These are phyloP conservation scores for Serranochromis macrocephalus DNA, from an alignment of 2,113 vertebrate genomes.

Conservation along the genomic window DNA sequence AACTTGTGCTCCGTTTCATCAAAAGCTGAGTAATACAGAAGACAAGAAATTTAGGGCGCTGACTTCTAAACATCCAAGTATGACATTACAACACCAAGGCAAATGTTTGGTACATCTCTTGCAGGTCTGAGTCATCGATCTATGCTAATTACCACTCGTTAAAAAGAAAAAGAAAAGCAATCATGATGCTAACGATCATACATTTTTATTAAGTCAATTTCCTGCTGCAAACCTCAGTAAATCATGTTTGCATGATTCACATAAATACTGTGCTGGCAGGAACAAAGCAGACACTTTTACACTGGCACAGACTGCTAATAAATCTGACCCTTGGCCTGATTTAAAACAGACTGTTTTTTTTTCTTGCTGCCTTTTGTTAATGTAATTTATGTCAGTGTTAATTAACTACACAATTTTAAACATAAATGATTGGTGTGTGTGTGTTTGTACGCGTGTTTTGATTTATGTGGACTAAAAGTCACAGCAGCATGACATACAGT, in stretches of 20 bases:
- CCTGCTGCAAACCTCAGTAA: neutral
- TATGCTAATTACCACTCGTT: accelerated
- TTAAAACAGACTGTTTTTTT: neutral
- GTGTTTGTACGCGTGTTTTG: neutral
- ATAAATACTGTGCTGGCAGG: neutral
- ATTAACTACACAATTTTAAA: neutral
- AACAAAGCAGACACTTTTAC: neutral
- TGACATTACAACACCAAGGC: neutral
- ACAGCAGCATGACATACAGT: neutral
- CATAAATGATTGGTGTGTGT: neutral
- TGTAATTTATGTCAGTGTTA: neutral
- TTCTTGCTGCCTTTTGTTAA: neutral
- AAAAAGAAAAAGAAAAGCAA: neutral
- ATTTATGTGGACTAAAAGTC: neutral
- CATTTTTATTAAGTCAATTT: neutral
- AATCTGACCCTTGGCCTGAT: neutral
- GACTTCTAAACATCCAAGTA: neutral
- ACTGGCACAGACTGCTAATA: neutral
- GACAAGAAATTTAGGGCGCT: neutral
- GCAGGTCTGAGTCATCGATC: neutral
- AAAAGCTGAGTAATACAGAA: neutral
- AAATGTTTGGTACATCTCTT: neutral
- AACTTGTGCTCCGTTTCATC: neutral
- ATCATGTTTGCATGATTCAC: neutral
- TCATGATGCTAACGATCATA: neutral